A percentile compares a stretch with the other conserved stretches of the same genome.
Conservation (phyloP, 2,888 invertebrate species). For the Eupeodes latifasciatus region DNA sequence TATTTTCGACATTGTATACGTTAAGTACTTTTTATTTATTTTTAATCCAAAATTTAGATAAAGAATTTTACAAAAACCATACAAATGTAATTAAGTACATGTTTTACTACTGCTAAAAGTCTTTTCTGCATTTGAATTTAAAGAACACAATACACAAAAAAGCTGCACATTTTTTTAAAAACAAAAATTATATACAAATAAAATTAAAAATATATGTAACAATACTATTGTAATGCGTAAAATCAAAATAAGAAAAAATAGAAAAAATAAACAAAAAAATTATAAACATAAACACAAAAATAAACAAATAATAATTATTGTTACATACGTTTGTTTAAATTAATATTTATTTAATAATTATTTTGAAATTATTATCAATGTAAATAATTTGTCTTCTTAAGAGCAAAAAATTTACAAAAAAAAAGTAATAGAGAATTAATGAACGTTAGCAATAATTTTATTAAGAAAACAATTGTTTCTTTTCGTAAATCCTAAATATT, state of each 20-base stretch:
- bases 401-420: constrained; percentile 46
- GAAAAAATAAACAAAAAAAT: background rate
- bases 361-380: background rate
- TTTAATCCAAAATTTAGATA: constrained; percentile 29
- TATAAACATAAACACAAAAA: constrained; percentile 1
- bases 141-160: constrained; percentile 6
- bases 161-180: constrained; percentile 18
- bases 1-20: constrained; percentile 45
- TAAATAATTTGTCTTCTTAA: constrained; percentile 48
- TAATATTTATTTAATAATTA: constrained; percentile 17
- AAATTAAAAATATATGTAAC: constrained; percentile 33
- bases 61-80: constrained; percentile 49
- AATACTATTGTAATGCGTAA: constrained; percentile 24
- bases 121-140: constrained; percentile 11
- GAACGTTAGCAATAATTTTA: background rate
- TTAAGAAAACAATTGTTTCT: background rate
- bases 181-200: constrained; percentile 36
- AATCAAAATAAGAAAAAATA: constrained; percentile 17
- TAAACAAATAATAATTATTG: constrained; percentile 19
- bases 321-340: constrained; percentile 20
- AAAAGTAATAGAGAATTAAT: background rate
- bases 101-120: background rate
- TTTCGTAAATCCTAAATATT: constrained; percentile 9
- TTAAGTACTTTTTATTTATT: constrained; percentile 59
- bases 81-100: constrained; percentile 24